phyloP scores from a whole-genome alignment of 2,888 invertebrate genomes.

The Stegophylla sp. region DNA sequence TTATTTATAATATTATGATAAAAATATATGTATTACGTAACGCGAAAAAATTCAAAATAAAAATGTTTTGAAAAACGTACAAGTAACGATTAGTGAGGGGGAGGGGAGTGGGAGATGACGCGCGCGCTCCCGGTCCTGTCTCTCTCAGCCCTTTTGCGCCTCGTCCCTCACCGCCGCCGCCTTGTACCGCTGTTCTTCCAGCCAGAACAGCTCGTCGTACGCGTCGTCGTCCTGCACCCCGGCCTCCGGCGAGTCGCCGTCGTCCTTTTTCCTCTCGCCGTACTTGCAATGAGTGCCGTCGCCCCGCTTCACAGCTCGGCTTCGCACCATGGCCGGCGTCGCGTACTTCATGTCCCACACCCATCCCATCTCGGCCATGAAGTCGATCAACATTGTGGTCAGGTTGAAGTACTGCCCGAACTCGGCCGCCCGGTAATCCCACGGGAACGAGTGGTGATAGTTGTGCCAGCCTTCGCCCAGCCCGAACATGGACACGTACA shows the following conservation, averaged over 20 bases:
- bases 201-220: slow-evolving; percentile 57
- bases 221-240: slow-evolving; percentile 27
- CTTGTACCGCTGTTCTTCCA: slow-evolving; percentile 62
- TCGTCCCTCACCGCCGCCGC: neutral
- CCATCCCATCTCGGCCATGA: slow-evolving; percentile 70
- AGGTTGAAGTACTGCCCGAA: slow-evolving; percentile 68
- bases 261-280: slow-evolving; percentile 61
- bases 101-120: neutral
- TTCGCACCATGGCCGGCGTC: slow-evolving; percentile 72
- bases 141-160: slow-evolving; percentile 26
- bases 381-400: slow-evolving; percentile 72
- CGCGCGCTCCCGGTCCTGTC: neutral
- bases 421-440: slow-evolving; percentile 69
- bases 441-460: slow-evolving; percentile 70
- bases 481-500: slow-evolving; percentile 65
- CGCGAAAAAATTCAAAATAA: too few species aligned
- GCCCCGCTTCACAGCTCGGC: slow-evolving; percentile 73
- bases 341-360: slow-evolving; percentile 72
- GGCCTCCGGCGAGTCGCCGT: slow-evolving; percentile 66
- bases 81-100: too few species aligned
- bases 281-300: slow-evolving; percentile 70
- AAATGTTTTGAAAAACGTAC: too few species aligned
- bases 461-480: slow-evolving; percentile 69
- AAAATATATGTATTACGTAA: too few species aligned
- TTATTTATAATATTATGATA: too few species aligned